A percentile compares a stretch with the other conserved stretches of the same genome.
phyloP scores from a whole-genome alignment of 1,140 invertebrate genomes.

The Papilio helenus region DNA sequence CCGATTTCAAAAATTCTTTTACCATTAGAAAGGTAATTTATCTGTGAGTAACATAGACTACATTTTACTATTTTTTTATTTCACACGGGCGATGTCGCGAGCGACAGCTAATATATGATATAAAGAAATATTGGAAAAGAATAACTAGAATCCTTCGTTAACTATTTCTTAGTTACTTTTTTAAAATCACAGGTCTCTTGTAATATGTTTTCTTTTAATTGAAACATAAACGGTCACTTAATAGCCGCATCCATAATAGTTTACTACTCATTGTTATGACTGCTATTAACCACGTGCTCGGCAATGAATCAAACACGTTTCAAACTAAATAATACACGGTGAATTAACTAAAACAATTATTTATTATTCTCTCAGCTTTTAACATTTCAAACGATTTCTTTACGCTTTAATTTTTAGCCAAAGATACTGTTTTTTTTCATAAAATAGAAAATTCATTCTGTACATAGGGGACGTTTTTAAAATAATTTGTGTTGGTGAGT shows the following conservation, averaged over 20 bases:
- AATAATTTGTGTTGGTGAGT: background rate
- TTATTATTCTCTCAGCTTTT: background rate
- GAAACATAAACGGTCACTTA: background rate
- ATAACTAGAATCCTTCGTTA: too few species aligned
- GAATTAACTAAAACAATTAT: slow-evolving; percentile 5
- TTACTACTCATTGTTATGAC: slow-evolving; percentile 21
- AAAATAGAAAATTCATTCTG: too few species aligned
- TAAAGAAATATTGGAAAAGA: too few species aligned
- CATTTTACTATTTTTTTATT: too few species aligned
- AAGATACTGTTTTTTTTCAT: background rate
- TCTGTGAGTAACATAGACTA: too few species aligned
- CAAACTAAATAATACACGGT: background rate
- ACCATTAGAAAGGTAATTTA: too few species aligned
- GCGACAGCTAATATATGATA: too few species aligned
- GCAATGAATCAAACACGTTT: slow-evolving; percentile 13
- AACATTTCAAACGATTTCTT: background rate
- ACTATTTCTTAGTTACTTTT: background rate
- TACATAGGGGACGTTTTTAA: background rate
- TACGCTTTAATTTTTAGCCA: background rate
- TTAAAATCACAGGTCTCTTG: background rate
- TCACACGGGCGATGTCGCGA: too few species aligned
- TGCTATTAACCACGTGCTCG: slow-evolving; percentile 17
- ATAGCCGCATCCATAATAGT: slow-evolving; percentile 19
- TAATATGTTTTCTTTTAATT: background rate
- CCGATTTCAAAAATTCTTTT: too few species aligned